phyloP scores from a whole-genome alignment of 2,888 invertebrate species.

The Volucella inanis region DNA sequence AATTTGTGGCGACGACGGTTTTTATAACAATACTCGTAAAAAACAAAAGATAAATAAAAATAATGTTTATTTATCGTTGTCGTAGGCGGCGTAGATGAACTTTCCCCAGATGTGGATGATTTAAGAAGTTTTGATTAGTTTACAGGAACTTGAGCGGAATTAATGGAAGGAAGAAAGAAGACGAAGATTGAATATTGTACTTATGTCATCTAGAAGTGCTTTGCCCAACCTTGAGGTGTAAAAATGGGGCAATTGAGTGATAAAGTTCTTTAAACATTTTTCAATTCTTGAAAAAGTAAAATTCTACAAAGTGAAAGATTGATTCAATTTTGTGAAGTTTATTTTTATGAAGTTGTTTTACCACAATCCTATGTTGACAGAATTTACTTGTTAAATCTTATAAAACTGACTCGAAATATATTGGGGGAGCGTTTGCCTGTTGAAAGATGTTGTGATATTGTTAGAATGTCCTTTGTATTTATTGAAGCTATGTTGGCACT shows the following conservation, averaged over 20 bases:
- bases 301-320: too few relatives aligned
- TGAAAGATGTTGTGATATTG: too few relatives aligned
- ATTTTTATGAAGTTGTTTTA: too few relatives aligned
- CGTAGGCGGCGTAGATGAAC: constrained; percentile 22
- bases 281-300: too few relatives aligned
- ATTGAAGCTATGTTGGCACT: too few relatives aligned
- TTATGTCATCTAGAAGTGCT: neutral
- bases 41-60: neutral
- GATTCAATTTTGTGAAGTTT: too few relatives aligned
- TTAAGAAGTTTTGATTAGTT: constrained; percentile 53
- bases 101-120: constrained; percentile 24
- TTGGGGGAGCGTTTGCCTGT: too few relatives aligned
- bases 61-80: constrained; percentile 26
- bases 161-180: neutral
- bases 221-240: neutral
- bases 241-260: constrained; percentile 3
- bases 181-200: neutral
- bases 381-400: too few relatives aligned
- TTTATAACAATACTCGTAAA: constrained; percentile 5
- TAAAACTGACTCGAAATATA: too few relatives aligned
- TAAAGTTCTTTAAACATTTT: neutral
- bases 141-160: constrained; percentile 23
- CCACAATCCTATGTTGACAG: too few relatives aligned
- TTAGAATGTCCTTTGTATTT: too few relatives aligned
- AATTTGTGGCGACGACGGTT: constrained; percentile 41